phyloP scores from a whole-genome alignment of 2,113 vertebrate species.

The Addax nasomaculatus region DNA sequence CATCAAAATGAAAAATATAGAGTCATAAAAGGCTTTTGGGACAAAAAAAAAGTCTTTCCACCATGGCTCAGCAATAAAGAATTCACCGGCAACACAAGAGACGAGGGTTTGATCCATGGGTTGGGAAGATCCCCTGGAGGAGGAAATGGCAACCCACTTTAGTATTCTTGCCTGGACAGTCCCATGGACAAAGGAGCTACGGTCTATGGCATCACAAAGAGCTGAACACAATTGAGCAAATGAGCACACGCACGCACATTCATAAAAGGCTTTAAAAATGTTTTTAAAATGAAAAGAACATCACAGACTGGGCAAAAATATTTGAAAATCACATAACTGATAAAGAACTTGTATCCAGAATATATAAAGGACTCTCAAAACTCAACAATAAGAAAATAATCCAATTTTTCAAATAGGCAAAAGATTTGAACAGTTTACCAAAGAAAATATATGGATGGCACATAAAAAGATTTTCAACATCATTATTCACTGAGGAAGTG shows the following conservation, averaged over 20 bases:
- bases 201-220: neutral
- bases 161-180: neutral
- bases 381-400: neutral
- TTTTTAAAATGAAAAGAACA: neutral
- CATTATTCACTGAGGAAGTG: neutral
- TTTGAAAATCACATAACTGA: neutral
- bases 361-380: neutral
- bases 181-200: neutral
- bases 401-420: neutral
- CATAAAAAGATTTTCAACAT: neutral
- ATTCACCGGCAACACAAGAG: neutral
- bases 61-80: neutral
- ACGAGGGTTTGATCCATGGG: neutral
- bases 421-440: neutral
- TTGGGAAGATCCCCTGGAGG: neutral
- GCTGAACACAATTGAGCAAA: rapidly evolving
- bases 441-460: neutral
- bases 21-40: neutral
- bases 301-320: neutral
- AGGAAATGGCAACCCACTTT: neutral
- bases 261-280: neutral
- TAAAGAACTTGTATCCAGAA: neutral
- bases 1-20: neutral
- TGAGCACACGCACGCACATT: neutral
- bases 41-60: neutral